Base-by-base conservation (phyloP, 2,797 vertebrate genomes). In the Euthynnus affinis region DNA sequence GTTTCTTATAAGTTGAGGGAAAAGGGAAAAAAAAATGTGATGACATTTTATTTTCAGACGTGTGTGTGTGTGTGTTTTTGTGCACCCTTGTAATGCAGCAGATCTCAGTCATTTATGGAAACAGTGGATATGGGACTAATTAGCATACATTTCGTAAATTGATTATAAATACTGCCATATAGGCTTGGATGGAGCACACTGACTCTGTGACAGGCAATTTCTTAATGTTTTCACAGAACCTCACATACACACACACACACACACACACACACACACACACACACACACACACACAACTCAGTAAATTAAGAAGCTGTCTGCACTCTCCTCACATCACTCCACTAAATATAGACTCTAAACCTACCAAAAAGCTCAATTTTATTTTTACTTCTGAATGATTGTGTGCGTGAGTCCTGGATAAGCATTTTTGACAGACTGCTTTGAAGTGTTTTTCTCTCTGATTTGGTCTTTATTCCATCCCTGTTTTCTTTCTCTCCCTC, bases 301-400 rank as follows among this genome's bases (percentile, higher is more conserved):
- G 86, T 74, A 82, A 76, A 84, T 87, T 71, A 78, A 71, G 74
- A 84, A 81, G 58, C 76, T 66, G 83, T 44, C 75, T 59, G 49
- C 76, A 74, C 73, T 76, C 66, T 51, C 52, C 42, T 74, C 66
- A 64, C 69, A 78, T 84, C 68, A 22, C 64, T 66, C 22, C 7
- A 14, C 76, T 79, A 88, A 86, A 90, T 87, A 86, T 85, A 84
- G 82, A 71, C 27, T 70, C 48, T 46, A 75, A 82, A 87, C 55
- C 59, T 71, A 76, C 72, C 64, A 61, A 71, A 83, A 75, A 63
- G 78, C 75, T 79, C 22, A 15, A 52, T 63, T 76, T 76, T 81
- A 84, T 88, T 84, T 87, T 78, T 87, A 74, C 60, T 57, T 68
- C 18, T 76, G 27, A 76, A n/a, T 58, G 56, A 74, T n/a, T 67